A percentile compares a stretch with the other conserved stretches of the same genome.
These are phyloP conservation scores for Acridotheres tristis DNA, from an alignment of 2,797 vertebrate species.

Conservation along the genomic window DNA sequence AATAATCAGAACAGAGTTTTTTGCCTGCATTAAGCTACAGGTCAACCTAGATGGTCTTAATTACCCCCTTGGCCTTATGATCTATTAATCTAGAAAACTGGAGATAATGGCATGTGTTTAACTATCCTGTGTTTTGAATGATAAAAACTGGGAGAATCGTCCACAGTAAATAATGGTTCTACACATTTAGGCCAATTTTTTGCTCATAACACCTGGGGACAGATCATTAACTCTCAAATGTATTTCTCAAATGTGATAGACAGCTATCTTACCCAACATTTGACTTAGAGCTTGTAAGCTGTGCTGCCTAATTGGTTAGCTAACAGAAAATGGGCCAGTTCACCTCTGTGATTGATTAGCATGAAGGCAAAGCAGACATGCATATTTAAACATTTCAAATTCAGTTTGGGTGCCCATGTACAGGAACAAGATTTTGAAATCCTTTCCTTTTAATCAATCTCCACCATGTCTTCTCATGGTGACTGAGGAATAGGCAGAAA, in stretches of 20 bases:
- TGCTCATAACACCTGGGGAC: background rate
- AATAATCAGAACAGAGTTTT: conserved; percentile 27
- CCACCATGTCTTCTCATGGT: background rate
- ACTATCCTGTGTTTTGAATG: background rate
- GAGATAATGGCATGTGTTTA: background rate
- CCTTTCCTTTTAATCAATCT: conserved; percentile 17
- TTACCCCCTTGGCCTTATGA: conserved; percentile 16
- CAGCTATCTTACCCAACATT: conserved; percentile 20
- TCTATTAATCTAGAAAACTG: background rate
- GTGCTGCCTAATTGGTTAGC: conserved; percentile 23
- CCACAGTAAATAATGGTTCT: background rate
- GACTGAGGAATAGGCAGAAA: background rate
- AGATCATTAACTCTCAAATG: background rate
- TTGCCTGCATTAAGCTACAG: conserved; percentile 10
- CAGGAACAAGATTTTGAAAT: background rate
- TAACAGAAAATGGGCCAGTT: background rate
- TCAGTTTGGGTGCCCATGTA: background rate
- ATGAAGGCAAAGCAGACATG: conserved; percentile 35
- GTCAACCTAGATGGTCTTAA: conserved; percentile 30
- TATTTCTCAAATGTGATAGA: conserved; percentile 8
- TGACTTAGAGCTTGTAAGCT: background rate
- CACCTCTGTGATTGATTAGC: conserved; percentile 28
- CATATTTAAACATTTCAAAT: conserved; percentile 32
- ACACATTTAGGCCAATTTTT: background rate
- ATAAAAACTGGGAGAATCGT: background rate